These are phyloP conservation scores for Philereme transversata DNA, from an alignment of 2,888 invertebrate genomes.

Conservation along the genomic window DNA sequence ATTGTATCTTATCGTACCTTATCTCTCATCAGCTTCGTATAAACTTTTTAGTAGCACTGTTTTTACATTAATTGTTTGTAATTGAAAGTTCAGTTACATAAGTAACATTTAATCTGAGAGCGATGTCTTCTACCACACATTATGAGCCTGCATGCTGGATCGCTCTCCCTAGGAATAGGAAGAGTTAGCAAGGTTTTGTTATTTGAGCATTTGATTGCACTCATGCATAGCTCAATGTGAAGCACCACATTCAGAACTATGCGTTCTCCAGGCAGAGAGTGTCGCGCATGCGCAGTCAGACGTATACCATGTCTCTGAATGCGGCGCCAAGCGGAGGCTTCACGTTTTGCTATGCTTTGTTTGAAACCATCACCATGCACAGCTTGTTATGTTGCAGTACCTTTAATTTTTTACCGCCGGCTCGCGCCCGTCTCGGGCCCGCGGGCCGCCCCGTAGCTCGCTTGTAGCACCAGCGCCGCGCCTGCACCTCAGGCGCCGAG, in stretches of 20 bases:
- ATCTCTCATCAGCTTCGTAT: no score
- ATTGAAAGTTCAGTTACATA: no score
- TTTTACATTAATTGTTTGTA: no score
- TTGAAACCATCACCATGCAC: slow-evolving; percentile 30
- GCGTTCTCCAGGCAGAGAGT: neutral
- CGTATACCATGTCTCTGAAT: slow-evolving; percentile 11
- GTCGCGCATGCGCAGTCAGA: neutral
- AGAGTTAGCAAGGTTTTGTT: slow-evolving; percentile 15
- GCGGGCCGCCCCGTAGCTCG: slow-evolving; percentile 10
- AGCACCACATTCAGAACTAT: slow-evolving; percentile 24
- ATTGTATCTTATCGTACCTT: no score
- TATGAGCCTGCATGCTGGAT: slow-evolving; percentile 5
- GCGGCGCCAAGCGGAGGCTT: slow-evolving; percentile 22
- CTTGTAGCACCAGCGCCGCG: neutral
- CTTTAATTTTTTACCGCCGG: slow-evolving; percentile 33
- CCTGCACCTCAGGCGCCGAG: slow-evolving; percentile 4
- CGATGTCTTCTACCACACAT: no score
- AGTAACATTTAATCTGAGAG: no score
- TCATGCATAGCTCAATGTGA: slow-evolving; percentile 31
- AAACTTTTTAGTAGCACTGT: no score
- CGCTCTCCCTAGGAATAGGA: slow-evolving; percentile 8
- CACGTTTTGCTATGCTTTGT: slow-evolving; percentile 28
- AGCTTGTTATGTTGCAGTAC: slow-evolving; percentile 37
- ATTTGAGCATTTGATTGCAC: slow-evolving; percentile 23
- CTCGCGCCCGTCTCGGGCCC: slow-evolving; percentile 16